These are phyloP conservation scores for Sarcophaga peregrina DNA, from an alignment of 1,140 invertebrate genomes.

Conservation along the genomic window DNA sequence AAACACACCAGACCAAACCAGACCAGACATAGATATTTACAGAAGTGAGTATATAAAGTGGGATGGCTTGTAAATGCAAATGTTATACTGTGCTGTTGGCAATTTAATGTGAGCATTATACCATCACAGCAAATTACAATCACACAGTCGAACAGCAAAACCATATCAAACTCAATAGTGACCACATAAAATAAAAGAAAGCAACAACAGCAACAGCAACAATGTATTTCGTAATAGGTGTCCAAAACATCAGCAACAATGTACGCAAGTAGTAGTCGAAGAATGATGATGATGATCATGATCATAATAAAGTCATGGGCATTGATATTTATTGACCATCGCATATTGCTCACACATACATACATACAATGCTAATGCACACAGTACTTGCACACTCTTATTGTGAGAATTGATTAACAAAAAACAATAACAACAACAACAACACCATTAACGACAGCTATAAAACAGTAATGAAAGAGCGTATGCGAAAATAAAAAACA, in stretches of 20 bases:
- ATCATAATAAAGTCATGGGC: conserved; percentile 3
- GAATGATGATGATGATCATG: background rate
- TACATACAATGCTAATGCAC: no score
- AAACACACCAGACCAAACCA: background rate
- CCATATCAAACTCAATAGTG: background rate
- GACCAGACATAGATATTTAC: background rate
- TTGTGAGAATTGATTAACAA: conserved; percentile 15
- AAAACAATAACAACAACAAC: background rate
- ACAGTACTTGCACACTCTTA: no score
- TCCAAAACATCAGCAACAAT: background rate
- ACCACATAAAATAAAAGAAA: background rate
- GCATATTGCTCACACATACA: background rate
- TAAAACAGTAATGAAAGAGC: background rate
- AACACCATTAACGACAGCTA: background rate
- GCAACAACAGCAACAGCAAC: background rate
- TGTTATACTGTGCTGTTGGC: background rate
- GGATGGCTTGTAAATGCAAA: conserved; percentile 9
- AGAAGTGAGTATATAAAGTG: background rate
- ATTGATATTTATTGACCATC: conserved; percentile 11
- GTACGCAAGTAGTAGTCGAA: background rate
- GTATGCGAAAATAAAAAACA: background rate
- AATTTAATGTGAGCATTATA: conserved; percentile 16
- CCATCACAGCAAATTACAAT: background rate
- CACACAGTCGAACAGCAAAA: background rate
- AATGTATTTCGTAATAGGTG: background rate